Evolutionary conservation across 1,140 invertebrate genomes (phyloP).

Genomic region (Drosophila sp.): DNA sequence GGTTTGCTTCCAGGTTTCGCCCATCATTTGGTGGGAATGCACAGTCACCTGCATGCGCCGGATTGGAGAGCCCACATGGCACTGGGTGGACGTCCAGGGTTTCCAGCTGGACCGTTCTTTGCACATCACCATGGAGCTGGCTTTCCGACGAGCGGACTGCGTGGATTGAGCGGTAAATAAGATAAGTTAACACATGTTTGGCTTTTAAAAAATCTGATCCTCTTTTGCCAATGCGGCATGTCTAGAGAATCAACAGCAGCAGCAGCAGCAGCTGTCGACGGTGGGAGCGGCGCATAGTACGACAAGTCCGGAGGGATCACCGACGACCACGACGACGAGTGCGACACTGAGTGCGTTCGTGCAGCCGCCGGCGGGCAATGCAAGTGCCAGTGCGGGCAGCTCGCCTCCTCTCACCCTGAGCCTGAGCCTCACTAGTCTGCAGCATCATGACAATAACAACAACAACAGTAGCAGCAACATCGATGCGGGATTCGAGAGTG

Average conservation of each 20-base stretch:
- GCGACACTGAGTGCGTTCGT: constrained; percentile 60
- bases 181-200: not conserved
- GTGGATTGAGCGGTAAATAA: constrained; percentile 62
- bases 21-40: constrained; percentile 88
- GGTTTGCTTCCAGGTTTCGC: constrained; percentile 86
- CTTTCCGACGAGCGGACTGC: constrained; percentile 85
- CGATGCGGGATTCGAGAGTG: constrained; percentile 85
- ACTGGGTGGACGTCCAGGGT: constrained; percentile 64
- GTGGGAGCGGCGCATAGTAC: constrained; percentile 87
- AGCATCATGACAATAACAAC: constrained; percentile 71
- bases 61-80: constrained; percentile 88
- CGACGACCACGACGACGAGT: constrained; percentile 64
- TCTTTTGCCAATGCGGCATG: not conserved
- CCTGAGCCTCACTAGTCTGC: constrained; percentile 61
- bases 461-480: constrained; percentile 78
- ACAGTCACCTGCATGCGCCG: constrained; percentile 84
- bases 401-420: constrained; percentile 65
- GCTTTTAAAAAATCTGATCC: not conserved
- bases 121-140: constrained; percentile 86
- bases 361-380: constrained; percentile 46
- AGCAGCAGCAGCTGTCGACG: constrained; percentile 64
- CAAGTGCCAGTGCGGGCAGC: constrained; percentile 35
- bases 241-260: constrained; percentile 74
- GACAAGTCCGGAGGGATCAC: constrained; percentile 87
- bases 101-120: constrained; percentile 84